phyloP scores from a whole-genome alignment of 2,888 invertebrate genomes.

The Pyrrhia umbra region DNA sequence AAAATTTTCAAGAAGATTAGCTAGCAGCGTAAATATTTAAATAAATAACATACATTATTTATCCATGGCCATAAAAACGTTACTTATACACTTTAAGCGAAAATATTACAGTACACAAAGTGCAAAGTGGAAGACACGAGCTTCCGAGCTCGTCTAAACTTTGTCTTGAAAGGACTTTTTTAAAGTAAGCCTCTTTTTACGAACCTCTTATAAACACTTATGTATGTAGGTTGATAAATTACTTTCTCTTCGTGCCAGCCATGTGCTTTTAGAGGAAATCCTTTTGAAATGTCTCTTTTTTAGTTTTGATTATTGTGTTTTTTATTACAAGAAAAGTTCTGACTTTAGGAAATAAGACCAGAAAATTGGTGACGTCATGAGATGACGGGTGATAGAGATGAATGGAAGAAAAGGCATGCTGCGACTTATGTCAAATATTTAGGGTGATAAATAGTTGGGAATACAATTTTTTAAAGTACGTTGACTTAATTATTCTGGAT shows the following conservation, averaged over 20 bases:
- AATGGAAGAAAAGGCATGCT: no score
- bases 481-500: no score
- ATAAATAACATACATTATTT: not conserved
- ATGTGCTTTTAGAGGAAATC: slow-evolving; percentile 41
- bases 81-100: slow-evolving; percentile 1
- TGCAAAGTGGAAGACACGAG: slow-evolving; percentile 24
- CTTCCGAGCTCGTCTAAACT: slow-evolving; percentile 33
- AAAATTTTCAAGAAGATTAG: not conserved
- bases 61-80: not conserved
- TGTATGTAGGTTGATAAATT: slow-evolving; percentile 60
- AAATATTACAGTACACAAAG: slow-evolving; percentile 1
- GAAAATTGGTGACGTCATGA: no score
- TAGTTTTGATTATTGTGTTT: slow-evolving; percentile 26
- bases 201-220: slow-evolving; percentile 55
- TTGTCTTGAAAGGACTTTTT: slow-evolving; percentile 43
- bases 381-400: no score
- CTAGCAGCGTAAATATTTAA: not conserved
- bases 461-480: no score
- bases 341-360: no score
- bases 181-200: slow-evolving; percentile 44
- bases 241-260: slow-evolving; percentile 51
- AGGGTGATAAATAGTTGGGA: no score
- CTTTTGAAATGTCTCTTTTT: slow-evolving; percentile 31
- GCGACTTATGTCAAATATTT: no score
- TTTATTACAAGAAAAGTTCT: slow-evolving; percentile 1